phyloP scores from a whole-genome alignment of 2,113 vertebrate genomes.

The Pheucticus melanocephalus region DNA sequence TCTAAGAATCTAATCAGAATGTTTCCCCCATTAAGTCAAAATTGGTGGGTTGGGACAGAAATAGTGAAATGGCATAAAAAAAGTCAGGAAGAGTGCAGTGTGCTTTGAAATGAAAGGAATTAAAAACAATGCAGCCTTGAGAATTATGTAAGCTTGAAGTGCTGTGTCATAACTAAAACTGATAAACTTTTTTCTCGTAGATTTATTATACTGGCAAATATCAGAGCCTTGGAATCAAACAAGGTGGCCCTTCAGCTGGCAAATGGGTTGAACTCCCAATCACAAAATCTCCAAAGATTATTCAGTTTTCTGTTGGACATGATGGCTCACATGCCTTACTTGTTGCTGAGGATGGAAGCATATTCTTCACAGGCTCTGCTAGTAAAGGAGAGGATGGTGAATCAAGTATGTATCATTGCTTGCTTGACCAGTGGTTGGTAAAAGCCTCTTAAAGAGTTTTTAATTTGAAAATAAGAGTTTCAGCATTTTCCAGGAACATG shows the following conservation, averaged over 20 bases:
- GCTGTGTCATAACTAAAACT: neutral
- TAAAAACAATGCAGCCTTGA: neutral
- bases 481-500: neutral
- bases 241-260: conserved; percentile 94
- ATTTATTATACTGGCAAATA: conserved; percentile 99
- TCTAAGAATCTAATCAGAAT: neutral
- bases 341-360: conserved; percentile 95
- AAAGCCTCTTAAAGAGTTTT: neutral
- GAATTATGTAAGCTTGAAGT: neutral
- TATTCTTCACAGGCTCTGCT: conserved; percentile 96
- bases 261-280: conserved; percentile 98
- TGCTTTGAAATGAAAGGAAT: neutral
- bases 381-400: conserved; percentile 99
- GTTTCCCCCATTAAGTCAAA: neutral
- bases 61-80: neutral
- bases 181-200: conserved; percentile 61
- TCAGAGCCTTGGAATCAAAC: conserved; percentile 98
- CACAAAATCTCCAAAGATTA: conserved; percentile 97
- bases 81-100: neutral
- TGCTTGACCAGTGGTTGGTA: neutral
- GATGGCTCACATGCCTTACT: conserved; percentile 97
- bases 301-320: conserved; percentile 96
- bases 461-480: neutral
- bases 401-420: conserved; percentile 83
- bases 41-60: neutral